Evolutionary conservation across 2,113 vertebrate species (phyloP).

Genomic region (Natator depressus): DNA sequence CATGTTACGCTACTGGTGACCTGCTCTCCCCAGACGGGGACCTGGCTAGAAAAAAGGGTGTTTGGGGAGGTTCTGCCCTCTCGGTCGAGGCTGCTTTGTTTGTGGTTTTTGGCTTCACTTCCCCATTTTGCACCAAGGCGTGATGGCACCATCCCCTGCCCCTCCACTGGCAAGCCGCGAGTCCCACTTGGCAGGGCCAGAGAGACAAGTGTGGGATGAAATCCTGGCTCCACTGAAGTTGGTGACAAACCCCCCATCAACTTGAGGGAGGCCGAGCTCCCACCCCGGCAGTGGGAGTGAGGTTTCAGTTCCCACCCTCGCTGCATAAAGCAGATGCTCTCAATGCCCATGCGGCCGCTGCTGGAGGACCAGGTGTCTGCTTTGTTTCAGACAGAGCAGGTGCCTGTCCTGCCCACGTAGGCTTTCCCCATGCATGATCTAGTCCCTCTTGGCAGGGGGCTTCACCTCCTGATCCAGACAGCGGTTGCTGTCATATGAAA

Average conservation of each 20-base stretch:
- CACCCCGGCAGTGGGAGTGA: too few relatives aligned
- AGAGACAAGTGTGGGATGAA: background rate
- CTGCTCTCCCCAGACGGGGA: too few relatives aligned
- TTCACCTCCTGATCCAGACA: background rate
- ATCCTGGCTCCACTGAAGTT: background rate
- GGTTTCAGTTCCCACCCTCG: background rate
- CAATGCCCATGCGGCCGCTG: background rate
- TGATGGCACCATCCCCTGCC: background rate
- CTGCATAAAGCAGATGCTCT: background rate
- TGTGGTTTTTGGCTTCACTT: too few relatives aligned
- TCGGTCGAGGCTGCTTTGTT: too few relatives aligned
- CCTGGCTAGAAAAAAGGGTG: too few relatives aligned
- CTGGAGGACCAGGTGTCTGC: background rate
- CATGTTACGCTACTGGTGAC: background rate
- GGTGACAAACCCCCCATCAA: background rate
- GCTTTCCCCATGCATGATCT: background rate
- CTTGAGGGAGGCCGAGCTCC: background rate
- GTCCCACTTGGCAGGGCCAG: too few relatives aligned
- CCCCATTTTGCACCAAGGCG: too few relatives aligned
- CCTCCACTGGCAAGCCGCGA: background rate
- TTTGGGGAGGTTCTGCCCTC: too few relatives aligned
- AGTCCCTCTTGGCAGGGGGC: background rate
- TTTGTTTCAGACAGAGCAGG: background rate
- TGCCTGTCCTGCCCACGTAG: too few relatives aligned
- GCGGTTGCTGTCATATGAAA: background rate